Percentiles rank a stretch among this genome's conserved stretches.
Conservation (phyloP, 2,888 invertebrate species). For the Prenolepis imparis region DNA sequence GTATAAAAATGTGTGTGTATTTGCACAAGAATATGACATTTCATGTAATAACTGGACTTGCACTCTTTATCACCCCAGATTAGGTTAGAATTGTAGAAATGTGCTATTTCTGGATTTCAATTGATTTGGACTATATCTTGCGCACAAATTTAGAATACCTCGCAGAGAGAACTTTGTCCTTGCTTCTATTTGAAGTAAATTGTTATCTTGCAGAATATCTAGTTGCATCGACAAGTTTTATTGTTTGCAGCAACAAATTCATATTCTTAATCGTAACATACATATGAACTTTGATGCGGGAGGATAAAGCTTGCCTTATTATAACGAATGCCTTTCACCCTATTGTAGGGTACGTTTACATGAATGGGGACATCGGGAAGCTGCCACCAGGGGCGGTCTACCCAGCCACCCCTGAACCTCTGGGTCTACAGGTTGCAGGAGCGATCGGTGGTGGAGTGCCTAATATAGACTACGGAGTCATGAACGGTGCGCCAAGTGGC, state of each 20-base stretch:
- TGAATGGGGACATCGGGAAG: conserved; percentile 94
- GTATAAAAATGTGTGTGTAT: not conserved
- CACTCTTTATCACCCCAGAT: not conserved
- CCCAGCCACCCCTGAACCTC: conserved; percentile 90
- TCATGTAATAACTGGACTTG: not conserved
- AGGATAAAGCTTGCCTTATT: not conserved
- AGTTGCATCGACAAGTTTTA: not conserved
- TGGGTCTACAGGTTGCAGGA: conserved; percentile 84
- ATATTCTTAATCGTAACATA: not conserved
- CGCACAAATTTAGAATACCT: not conserved
- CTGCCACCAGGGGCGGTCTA: conserved; percentile 91
- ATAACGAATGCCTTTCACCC: conserved; percentile 59
- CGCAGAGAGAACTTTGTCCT: not conserved
- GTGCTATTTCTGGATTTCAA: not conserved
- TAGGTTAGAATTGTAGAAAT: conserved; percentile 39
- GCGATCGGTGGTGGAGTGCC: conserved; percentile 81
- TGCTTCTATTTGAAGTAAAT: not conserved
- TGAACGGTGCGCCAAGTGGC: conserved; percentile 84
- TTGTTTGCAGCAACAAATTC: not conserved
- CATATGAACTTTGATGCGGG: not conserved
- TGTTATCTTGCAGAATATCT: not conserved
- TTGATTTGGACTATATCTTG: not conserved
- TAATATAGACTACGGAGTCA: conserved; percentile 85
- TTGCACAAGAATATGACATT: not conserved
- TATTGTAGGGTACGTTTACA: conserved; percentile 91